phyloP scores from a whole-genome alignment of 2,888 invertebrate genomes.

The Phlogophora meticulosa region DNA sequence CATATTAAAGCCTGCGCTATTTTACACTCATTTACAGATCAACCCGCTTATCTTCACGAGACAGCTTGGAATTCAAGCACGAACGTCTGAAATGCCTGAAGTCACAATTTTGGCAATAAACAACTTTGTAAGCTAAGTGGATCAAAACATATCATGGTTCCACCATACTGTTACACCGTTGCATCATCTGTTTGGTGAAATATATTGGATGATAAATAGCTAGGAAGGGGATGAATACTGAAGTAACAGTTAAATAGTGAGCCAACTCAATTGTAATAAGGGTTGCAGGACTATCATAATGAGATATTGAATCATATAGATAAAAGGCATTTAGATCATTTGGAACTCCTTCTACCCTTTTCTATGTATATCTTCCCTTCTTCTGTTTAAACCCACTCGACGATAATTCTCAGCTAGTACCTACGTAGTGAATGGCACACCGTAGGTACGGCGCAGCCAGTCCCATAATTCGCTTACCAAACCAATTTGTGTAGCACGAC shows the following conservation, averaged over 20 bases:
- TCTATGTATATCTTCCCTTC: too few species aligned
- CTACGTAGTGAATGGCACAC: too few species aligned
- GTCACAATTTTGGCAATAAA: constrained; percentile 21
- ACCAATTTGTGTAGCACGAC: not conserved
- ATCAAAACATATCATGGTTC: not conserved
- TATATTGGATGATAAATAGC: too few species aligned
- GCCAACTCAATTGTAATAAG: not conserved
- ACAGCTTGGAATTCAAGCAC: constrained; percentile 32
- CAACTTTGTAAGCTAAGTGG: constrained; percentile 9
- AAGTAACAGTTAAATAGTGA: not conserved
- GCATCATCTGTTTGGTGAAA: too few species aligned
- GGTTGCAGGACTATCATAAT: too few species aligned
- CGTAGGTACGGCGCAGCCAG: not conserved
- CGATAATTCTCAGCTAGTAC: not conserved
- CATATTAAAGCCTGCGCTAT: constrained; percentile 43
- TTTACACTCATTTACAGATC: constrained; percentile 53
- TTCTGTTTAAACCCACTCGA: too few species aligned
- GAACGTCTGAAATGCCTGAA: constrained; percentile 21
- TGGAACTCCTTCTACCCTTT: not conserved
- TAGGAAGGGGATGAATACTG: too few species aligned
- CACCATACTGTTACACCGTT: not conserved
- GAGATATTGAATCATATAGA: not conserved
- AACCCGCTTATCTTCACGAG: constrained; percentile 29
- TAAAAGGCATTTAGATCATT: not conserved
- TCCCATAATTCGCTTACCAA: not conserved